Base-by-base conservation (phyloP, 2,888 invertebrate species). In the Orchestes rusci region DNA sequence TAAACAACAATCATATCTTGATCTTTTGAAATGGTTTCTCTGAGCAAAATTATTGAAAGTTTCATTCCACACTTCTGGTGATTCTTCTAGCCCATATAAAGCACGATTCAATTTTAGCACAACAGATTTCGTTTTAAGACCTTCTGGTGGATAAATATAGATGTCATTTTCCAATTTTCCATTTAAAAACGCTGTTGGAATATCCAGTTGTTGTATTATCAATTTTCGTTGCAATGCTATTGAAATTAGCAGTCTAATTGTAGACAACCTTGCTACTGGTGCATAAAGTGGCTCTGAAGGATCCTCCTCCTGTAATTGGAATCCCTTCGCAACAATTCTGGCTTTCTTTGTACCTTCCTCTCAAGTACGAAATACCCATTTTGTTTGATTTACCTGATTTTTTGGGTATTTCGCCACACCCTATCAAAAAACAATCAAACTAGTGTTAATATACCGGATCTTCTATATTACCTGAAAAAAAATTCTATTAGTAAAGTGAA, bases 71-170 rank as follows among this genome's bases (percentile, higher is more conserved):
- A 48, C 27, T 54, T 48, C 45, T 12, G 47, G 47, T 16, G 43
- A 43, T 29, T 45, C 35, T 30, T 42, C 42, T 15, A 45, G 18
- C 13, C 49, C 49, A 36, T 50, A 50, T 27, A 50, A 34, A 10
- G 54, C 51, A 43, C 48, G 38, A 39, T 54, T 52, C 17, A 56
- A 45, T 46, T 50, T 56, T 3, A 54, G 33, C 12, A 50, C 34
- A 34, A 29, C 17, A n/a, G 12, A 48, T 35, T 12, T 13, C n/a
- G 23, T 10, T 23, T 23, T 23, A 7, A 50, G 18, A 3, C 53
- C 53, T 39, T 49, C 35, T 19, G 54, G 54, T 42, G 28, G 27
- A 35, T 50, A 20, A 19, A 50, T 45, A 39, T 51, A 51, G 7
- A 51, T 36, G 18, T 40, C 17, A 30, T 31, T 34, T 10, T 41